Evolutionary conservation across 2,797 vertebrate species (phyloP).

Genomic region (Psittacula echo): DNA sequence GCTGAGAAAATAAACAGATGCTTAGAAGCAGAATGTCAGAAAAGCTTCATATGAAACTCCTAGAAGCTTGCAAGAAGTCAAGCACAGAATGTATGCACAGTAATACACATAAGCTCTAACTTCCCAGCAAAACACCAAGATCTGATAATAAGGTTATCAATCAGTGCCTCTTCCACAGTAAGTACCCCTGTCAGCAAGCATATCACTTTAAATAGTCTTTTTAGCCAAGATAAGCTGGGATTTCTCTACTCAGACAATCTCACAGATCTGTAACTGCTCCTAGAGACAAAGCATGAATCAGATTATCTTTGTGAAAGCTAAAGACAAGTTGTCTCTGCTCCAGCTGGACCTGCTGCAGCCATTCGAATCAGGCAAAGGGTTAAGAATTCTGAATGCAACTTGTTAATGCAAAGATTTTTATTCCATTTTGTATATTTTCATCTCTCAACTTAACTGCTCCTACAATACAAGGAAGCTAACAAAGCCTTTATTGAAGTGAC

Average conservation of each 20-base stretch:
- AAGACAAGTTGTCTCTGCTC: not conserved
- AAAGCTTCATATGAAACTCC: not conserved
- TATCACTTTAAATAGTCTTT: not conserved
- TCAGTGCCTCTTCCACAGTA: not conserved
- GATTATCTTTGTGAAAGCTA: not conserved
- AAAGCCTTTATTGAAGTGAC: not conserved
- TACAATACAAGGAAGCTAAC: not conserved
- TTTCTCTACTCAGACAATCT: not conserved
- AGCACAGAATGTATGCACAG: rapidly evolving
- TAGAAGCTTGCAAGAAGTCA: not conserved
- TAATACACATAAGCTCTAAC: not conserved
- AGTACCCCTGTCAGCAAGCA: rapidly evolving
- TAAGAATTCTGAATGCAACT: not conserved
- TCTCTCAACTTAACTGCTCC: not conserved
- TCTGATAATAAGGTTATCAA: not conserved
- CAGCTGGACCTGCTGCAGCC: not conserved
- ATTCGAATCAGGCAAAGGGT: not conserved
- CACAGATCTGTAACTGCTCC: not conserved
- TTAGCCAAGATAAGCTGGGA: not conserved
- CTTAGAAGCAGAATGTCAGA: not conserved
- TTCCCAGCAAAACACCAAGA: not conserved
- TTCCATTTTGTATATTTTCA: not conserved
- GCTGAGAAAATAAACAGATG: not conserved
- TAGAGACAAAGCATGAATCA: not conserved
- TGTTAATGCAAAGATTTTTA: not conserved